Percentiles rank a stretch among this genome's conserved stretches.
Conservation (phyloP, 2,113 vertebrate species). For the Pedetes capensis region DNA sequence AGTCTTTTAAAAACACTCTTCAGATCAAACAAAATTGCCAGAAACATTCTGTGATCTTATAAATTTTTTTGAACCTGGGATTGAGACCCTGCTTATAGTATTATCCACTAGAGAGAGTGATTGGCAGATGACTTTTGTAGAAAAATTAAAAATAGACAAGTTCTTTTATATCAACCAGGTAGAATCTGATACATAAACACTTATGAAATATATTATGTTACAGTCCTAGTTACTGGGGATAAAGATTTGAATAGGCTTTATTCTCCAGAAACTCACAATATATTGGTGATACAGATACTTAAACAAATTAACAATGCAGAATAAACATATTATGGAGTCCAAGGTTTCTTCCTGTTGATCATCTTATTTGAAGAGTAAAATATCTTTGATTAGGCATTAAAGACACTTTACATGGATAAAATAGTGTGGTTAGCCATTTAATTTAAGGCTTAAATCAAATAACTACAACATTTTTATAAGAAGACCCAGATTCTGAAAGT, state of each 20-base stretch:
- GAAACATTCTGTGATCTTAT: neutral
- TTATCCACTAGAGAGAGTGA: neutral
- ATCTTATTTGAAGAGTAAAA: neutral
- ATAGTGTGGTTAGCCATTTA: neutral
- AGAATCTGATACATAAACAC: neutral
- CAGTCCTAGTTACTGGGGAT: neutral
- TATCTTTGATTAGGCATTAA: neutral
- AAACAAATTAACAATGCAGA: neutral
- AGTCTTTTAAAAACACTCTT: neutral
- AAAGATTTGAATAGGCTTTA: neutral
- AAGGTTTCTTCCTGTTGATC: neutral
- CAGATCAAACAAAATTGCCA: neutral
- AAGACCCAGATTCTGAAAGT: neutral
- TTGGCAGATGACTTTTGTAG: neutral
- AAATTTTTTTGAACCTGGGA: neutral
- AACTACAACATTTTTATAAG: neutral
- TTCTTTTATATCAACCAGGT: neutral
- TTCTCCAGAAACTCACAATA: neutral
- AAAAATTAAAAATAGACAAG: neutral
- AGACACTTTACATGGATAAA: neutral
- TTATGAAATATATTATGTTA: neutral
- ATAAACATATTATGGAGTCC: neutral
- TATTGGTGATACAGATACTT: neutral
- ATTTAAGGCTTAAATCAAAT: constrained; percentile 3
- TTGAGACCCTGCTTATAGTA: neutral